Conservation (phyloP, 2,797 vertebrate species). For the Tarsius wallacei region DNA sequence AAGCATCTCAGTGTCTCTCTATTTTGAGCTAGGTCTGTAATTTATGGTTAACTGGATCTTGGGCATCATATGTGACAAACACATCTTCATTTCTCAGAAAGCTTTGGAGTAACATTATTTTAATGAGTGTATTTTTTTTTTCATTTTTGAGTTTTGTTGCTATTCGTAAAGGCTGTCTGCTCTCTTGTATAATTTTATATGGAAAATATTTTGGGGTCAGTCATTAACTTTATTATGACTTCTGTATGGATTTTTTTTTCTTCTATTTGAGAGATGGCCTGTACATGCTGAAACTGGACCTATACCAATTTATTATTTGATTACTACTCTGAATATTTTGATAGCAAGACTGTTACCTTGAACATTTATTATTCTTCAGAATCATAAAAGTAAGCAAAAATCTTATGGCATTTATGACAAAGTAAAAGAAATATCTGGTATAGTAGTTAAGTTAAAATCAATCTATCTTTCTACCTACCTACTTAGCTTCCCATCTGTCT, state of each 20-base stretch:
- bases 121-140: not conserved
- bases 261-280: not conserved
- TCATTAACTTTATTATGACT: not conserved
- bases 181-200: slow-evolving; percentile 21
- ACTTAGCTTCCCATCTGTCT: not conserved
- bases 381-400: not conserved
- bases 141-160: not conserved
- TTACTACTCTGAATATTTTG: not conserved
- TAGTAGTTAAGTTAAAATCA: not conserved
- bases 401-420: not conserved
- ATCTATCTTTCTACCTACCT: accelerated
- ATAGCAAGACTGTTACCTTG: not conserved
- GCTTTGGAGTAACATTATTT: slow-evolving; percentile 34
- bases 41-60: not conserved
- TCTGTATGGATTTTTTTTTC: not conserved
- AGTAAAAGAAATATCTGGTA: not conserved
- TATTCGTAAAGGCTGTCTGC: not conserved
- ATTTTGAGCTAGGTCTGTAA: not conserved
- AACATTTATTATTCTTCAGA: not conserved
- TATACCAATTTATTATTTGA: not conserved
- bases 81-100: not conserved
- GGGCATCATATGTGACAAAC: not conserved
- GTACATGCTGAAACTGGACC: not conserved
- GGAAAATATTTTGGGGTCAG: not conserved
- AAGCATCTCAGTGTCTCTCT: not conserved